Evolutionary conservation across 1,140 invertebrate species (phyloP).

Genomic region (Bradynema listronoti): DNA sequence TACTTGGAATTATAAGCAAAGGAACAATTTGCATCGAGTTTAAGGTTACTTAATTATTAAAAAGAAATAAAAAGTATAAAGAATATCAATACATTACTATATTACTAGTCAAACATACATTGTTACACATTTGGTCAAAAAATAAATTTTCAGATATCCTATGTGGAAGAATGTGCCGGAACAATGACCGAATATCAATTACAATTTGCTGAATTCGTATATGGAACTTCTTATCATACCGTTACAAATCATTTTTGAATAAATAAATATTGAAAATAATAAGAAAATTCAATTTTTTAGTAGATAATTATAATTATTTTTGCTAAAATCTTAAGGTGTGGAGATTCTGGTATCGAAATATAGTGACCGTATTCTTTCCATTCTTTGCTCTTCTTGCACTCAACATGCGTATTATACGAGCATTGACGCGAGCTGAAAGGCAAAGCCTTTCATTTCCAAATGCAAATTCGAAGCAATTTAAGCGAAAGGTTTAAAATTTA

Average conservation of each 20-base stretch:
- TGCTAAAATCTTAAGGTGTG: conserved; percentile 29
- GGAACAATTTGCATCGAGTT: conserved; percentile 51
- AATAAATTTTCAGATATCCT: conserved; percentile 31
- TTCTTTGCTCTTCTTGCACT: conserved; percentile 50
- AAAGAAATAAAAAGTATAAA: background rate
- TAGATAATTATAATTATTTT: conserved; percentile 18
- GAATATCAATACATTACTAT: background rate
- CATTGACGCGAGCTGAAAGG: conserved; percentile 36
- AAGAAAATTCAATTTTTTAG: background rate
- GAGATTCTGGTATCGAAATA: conserved; percentile 46
- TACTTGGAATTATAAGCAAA: conserved; percentile 51
- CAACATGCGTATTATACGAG: conserved; percentile 48
- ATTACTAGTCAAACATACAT: background rate
- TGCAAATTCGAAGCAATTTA: conserved; percentile 27
- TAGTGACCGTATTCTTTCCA: conserved; percentile 54
- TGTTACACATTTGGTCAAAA: background rate
- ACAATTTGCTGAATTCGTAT: conserved; percentile 42
- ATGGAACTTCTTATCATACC: conserved; percentile 36
- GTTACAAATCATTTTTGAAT: no score
- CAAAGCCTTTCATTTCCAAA: conserved; percentile 15
- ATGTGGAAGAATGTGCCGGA: conserved; percentile 41
- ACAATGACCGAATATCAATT: conserved; percentile 42
- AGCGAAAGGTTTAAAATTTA: conserved; percentile 22
- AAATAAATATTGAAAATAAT: no score
- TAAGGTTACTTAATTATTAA: conserved; percentile 34